Conservation (phyloP, 2,888 invertebrate species). For the Oligia latruncula region DNA sequence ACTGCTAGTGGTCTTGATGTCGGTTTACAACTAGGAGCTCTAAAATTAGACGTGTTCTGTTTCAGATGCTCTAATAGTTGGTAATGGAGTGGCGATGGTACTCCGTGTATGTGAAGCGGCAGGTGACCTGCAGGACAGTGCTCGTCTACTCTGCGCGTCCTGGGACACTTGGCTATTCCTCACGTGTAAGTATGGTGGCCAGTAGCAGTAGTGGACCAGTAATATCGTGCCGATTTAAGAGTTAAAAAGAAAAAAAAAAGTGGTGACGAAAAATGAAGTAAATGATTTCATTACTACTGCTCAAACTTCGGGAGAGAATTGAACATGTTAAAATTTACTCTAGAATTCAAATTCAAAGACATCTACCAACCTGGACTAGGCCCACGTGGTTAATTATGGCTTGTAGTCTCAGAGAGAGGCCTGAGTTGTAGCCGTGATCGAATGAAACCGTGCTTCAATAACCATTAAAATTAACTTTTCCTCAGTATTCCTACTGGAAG, state of each 20-base stretch:
- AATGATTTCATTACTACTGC: background rate
- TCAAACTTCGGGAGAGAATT: background rate
- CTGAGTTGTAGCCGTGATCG: background rate
- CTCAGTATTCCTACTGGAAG: conserved; percentile 94
- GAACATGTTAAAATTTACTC: background rate
- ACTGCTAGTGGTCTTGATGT: background rate
- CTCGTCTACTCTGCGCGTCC: conserved; percentile 92
- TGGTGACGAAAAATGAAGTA: background rate
- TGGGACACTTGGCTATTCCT: conserved; percentile 95
- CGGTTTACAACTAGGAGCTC: background rate
- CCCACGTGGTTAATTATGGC: background rate
- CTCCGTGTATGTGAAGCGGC: conserved; percentile 92
- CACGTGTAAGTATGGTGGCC: conserved; percentile 86
- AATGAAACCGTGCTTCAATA: too few species aligned
- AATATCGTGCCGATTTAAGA: background rate
- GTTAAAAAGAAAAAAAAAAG: background rate
- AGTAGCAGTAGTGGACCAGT: background rate
- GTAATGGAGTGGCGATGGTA: conserved; percentile 94
- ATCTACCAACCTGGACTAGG: background rate
- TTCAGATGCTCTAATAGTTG: conserved; percentile 93
- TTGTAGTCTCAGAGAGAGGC: background rate
- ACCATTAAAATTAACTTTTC: conserved; percentile 53
- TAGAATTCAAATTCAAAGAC: background rate
- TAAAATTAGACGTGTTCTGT: background rate
- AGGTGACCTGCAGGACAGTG: conserved; percentile 90